A percentile compares a stretch with the other conserved stretches of the same genome.
These are phyloP conservation scores for Troglohyphantes excavatus DNA, from an alignment of 2,888 invertebrate genomes.

Conservation along the genomic window DNA sequence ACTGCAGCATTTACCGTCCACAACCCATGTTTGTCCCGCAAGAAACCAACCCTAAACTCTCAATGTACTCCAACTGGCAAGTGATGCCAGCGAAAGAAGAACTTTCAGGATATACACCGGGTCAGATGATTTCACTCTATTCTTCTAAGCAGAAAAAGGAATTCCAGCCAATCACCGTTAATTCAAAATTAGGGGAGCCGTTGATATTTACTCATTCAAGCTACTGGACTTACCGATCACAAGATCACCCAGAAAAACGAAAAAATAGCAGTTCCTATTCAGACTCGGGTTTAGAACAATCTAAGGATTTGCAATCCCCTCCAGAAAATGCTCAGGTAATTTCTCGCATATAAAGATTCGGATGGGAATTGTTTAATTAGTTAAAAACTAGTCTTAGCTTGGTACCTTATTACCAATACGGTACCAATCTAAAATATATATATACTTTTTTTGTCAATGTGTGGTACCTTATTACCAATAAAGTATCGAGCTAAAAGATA, in stretches of 20 bases:
- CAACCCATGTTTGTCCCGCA: slow-evolving; percentile 94
- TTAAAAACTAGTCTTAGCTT: neutral
- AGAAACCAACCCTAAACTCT: slow-evolving; percentile 90
- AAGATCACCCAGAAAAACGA: slow-evolving; percentile 53
- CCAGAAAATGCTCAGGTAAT: slow-evolving; percentile 58
- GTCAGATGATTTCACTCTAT: slow-evolving; percentile 87
- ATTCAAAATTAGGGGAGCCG: slow-evolving; percentile 61
- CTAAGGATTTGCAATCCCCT: slow-evolving; percentile 25
- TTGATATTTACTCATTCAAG: slow-evolving; percentile 82
- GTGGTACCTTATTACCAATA: too few relatives aligned
- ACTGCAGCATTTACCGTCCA: slow-evolving; percentile 95
- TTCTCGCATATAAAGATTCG: neutral
- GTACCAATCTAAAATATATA: too few relatives aligned
- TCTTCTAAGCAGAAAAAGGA: slow-evolving; percentile 90
- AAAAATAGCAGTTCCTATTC: neutral
- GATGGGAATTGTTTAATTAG: neutral
- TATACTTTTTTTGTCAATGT: too few relatives aligned
- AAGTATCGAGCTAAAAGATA: too few relatives aligned
- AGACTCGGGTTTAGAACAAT: slow-evolving; percentile 17
- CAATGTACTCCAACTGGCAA: slow-evolving; percentile 97
- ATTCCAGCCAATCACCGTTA: slow-evolving; percentile 84
- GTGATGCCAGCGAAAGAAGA: slow-evolving; percentile 80
- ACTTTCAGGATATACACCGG: slow-evolving; percentile 86
- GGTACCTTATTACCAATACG: too few relatives aligned
- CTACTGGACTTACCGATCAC: slow-evolving; percentile 82